Percentiles rank a stretch among this genome's conserved stretches.
Conservation (phyloP, 2,888 invertebrate genomes). For the Acleris literana region DNA sequence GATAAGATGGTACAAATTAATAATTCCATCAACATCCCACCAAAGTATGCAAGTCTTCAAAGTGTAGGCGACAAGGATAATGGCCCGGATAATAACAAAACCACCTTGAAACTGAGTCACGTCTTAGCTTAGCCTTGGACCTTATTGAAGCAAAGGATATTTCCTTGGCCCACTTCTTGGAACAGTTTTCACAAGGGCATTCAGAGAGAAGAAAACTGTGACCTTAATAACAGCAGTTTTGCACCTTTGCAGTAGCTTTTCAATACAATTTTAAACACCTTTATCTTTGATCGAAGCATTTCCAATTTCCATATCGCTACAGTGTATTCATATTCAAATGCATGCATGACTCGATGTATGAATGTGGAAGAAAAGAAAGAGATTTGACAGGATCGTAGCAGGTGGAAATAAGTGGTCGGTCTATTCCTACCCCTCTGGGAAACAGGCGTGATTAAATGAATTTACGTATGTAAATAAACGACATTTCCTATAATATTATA, state of each 20-base stretch:
- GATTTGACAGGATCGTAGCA: no score
- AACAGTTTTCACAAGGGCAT: slow-evolving; percentile 29
- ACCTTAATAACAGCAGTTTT: slow-evolving; percentile 25
- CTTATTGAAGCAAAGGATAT: slow-evolving; percentile 47
- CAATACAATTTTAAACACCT: slow-evolving; percentile 6
- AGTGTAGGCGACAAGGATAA: slow-evolving; percentile 47
- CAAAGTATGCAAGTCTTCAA: slow-evolving; percentile 6
- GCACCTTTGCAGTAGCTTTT: slow-evolving; percentile 1
- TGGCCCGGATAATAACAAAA: slow-evolving; percentile 39
- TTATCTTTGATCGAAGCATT: neutral
- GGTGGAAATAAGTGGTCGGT: no score
- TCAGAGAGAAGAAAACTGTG: slow-evolving; percentile 16
- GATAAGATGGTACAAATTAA: no score
- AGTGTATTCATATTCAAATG: no score
- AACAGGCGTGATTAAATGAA: no score
- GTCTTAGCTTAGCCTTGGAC: slow-evolving; percentile 39
- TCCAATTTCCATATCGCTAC: neutral
- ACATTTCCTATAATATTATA: no score
- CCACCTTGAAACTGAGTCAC: slow-evolving; percentile 41
- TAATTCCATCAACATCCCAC: neutral
- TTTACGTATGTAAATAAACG: no score
- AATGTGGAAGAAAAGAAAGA: no score
- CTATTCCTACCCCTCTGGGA: no score
- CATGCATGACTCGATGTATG: no score
- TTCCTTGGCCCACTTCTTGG: slow-evolving; percentile 58